Percentiles rank a stretch among this genome's conserved stretches.
Conservation (phyloP, 2,113 vertebrate genomes). For the Myotis davidii region DNA sequence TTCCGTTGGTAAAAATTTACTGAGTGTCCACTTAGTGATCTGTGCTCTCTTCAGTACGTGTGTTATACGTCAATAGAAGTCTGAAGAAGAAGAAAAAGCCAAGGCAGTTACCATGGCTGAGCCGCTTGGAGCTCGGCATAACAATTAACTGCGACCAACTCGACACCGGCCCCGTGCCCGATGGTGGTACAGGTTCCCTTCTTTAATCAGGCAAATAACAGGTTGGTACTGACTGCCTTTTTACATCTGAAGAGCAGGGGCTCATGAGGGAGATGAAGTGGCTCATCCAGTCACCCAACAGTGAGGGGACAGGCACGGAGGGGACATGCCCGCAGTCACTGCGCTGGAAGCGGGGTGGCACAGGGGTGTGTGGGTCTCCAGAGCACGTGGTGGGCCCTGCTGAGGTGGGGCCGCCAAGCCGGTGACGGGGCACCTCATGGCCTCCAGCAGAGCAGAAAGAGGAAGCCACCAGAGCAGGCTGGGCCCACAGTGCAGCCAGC, state of each 20-base stretch:
- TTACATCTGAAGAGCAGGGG: neutral
- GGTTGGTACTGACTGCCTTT: neutral
- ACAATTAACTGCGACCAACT: rapidly evolving
- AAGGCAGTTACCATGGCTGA: neutral
- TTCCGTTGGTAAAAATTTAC: neutral
- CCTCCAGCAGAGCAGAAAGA: neutral
- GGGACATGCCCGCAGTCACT: neutral
- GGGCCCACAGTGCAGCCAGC: neutral
- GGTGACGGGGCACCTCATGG: rapidly evolving
- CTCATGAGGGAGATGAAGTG: slow-evolving; percentile 10
- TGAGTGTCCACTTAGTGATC: neutral
- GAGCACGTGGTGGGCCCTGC: too few species aligned
- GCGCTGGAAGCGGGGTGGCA: neutral
- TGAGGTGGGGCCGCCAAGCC: neutral
- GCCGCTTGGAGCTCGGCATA: neutral
- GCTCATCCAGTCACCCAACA: neutral
- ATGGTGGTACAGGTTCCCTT: neutral
- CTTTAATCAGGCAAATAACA: neutral
- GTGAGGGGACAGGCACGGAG: neutral
- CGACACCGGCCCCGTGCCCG: rapidly evolving
- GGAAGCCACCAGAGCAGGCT: neutral
- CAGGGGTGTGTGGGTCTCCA: neutral
- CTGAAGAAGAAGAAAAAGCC: neutral
- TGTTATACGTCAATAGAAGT: neutral
- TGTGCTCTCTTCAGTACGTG: neutral